These are phyloP conservation scores for Bufo bufo DNA, from an alignment of 2,113 vertebrate species.

Conservation along the genomic window DNA sequence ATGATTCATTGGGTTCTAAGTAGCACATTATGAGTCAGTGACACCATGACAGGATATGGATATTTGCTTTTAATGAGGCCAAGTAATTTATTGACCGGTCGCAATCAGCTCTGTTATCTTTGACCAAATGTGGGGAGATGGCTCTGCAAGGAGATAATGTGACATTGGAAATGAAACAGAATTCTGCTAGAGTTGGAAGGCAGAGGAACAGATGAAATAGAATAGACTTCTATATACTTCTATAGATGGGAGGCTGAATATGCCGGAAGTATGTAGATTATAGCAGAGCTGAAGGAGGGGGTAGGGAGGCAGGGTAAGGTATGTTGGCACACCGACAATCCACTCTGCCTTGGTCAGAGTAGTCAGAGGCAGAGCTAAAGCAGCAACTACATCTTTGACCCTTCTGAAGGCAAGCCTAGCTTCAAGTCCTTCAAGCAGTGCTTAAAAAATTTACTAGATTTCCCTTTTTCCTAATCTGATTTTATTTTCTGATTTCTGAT, in stretches of 20 bases:
- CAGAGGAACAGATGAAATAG: not conserved
- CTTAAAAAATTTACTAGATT: too few relatives aligned
- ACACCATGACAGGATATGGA: constrained; percentile 58
- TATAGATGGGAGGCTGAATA: not conserved
- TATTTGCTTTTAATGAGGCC: constrained; percentile 59
- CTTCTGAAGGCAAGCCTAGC: too few relatives aligned
- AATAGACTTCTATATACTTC: not conserved
- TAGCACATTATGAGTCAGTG: constrained; percentile 58
- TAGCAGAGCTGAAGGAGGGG: not conserved
- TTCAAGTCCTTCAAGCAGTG: too few relatives aligned
- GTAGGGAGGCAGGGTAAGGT: too few relatives aligned
- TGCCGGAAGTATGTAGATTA: not conserved
- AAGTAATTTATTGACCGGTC: constrained; percentile 63
- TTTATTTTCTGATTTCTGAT: too few relatives aligned
- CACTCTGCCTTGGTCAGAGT: not conserved
- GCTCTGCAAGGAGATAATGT: constrained; percentile 11
- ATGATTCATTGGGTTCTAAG: constrained; percentile 56
- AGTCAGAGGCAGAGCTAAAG: too few relatives aligned
- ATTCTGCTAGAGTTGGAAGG: not conserved
- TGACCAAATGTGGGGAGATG: constrained; percentile 51
- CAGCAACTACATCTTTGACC: too few relatives aligned
- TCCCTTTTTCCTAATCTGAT: too few relatives aligned
- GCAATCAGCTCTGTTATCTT: constrained; percentile 52
- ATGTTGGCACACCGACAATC: not conserved
- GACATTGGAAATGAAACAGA: constrained; percentile 30